phyloP scores from a whole-genome alignment of 2,888 invertebrate species.

The Uloborus plumipes region DNA sequence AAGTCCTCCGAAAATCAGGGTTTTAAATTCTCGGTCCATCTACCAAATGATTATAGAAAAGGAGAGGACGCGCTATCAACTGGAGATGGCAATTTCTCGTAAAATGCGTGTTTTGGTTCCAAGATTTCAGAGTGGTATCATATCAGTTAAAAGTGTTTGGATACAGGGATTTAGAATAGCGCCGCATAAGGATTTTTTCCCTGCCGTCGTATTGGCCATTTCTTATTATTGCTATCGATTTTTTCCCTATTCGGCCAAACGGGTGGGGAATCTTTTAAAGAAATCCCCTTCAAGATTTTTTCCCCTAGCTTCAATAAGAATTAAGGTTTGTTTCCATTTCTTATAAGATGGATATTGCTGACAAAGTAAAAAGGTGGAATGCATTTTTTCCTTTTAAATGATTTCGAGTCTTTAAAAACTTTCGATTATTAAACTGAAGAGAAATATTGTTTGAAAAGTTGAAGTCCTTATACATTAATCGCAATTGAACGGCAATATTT shows the following conservation, averaged over 20 bases:
- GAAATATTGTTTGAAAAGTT: too few relatives aligned
- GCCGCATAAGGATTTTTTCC: conserved; percentile 36
- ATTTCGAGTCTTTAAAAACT: too few relatives aligned
- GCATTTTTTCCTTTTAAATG: too few relatives aligned
- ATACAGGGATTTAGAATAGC: conserved; percentile 60
- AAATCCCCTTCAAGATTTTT: conserved; percentile 1
- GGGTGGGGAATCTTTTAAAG: conserved; percentile 33
- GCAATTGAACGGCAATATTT: too few relatives aligned
- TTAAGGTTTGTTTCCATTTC: conserved; percentile 44
- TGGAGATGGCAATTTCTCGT: conserved; percentile 49
- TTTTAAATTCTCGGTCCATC: conserved; percentile 62
- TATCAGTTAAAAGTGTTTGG: conserved; percentile 63
- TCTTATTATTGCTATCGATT: conserved; percentile 62
- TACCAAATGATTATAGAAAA: conserved; percentile 57
- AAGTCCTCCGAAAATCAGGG: conserved; percentile 42
- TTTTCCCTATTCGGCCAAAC: conserved; percentile 5
- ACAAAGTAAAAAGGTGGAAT: too few relatives aligned
- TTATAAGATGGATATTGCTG: too few relatives aligned
- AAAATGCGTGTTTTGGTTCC: conserved; percentile 62
- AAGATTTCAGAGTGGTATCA: conserved; percentile 45
- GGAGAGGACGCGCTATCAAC: conserved; percentile 34
- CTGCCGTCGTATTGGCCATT: conserved; percentile 52
- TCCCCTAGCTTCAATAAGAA: conserved; percentile 38
- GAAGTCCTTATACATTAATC: too few relatives aligned
- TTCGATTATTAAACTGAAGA: too few relatives aligned